Evolutionary conservation across 2,888 invertebrate genomes (phyloP).

Genomic region (Sarcophaga subvicina): DNA sequence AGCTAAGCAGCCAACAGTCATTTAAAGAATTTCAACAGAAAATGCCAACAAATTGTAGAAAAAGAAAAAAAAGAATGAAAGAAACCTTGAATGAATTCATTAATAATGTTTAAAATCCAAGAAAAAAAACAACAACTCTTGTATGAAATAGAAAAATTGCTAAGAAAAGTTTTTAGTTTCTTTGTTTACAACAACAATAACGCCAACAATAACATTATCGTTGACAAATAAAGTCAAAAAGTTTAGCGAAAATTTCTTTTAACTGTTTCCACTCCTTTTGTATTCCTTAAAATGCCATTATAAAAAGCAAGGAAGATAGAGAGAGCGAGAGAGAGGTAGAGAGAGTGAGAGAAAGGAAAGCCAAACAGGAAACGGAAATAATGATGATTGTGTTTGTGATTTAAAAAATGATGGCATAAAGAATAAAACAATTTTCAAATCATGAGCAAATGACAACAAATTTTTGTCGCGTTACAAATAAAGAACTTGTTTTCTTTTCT

Average conservation of each 20-base stretch:
- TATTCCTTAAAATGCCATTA: background rate
- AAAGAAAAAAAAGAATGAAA: background rate
- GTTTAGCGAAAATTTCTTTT: slow-evolving; percentile 33
- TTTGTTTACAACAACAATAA: background rate
- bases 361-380: slow-evolving; percentile 43
- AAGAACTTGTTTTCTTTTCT: background rate
- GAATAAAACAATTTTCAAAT: background rate
- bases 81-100: slow-evolving; percentile 40
- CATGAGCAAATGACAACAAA: slow-evolving; percentile 8
- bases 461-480: background rate
- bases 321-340: background rate
- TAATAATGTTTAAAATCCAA: slow-evolving; percentile 46
- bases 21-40: slow-evolving; percentile 13
- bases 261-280: background rate
- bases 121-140: background rate
- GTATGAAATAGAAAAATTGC: background rate
- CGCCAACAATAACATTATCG: background rate
- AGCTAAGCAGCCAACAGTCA: background rate
- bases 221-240: slow-evolving; percentile 37
- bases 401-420: background rate
- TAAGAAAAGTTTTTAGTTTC: background rate
- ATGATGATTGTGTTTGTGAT: slow-evolving; percentile 24
- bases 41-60: background rate
- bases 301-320: background rate
- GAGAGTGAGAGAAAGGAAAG: background rate